Percentiles rank a stretch among this genome's conserved stretches.
These are phyloP conservation scores for Scaptomyza caliginosa DNA, from an alignment of 2,888 invertebrate genomes.

Conservation along the genomic window DNA sequence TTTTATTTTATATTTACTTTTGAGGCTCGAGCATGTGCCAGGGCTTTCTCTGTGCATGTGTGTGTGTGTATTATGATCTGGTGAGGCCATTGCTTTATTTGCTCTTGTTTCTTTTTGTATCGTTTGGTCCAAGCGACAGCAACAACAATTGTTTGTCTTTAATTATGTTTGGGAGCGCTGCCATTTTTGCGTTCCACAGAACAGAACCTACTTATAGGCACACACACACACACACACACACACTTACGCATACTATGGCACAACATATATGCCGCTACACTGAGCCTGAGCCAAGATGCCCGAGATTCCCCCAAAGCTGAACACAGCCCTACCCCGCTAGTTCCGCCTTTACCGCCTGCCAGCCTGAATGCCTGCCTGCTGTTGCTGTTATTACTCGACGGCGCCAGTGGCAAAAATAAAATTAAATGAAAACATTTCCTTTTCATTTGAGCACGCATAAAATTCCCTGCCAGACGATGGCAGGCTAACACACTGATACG, in stretches of 20 bases:
- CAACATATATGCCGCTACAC: conserved; percentile 15
- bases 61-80: conserved; percentile 21
- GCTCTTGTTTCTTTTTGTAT: conserved; percentile 55
- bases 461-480: conserved; percentile 41
- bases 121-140: conserved; percentile 32
- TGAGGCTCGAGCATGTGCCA: conserved; percentile 13
- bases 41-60: conserved; percentile 6
- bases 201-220: conserved; percentile 65
- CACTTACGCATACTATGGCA: background rate
- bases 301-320: conserved; percentile 19
- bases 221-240: conserved; percentile 7
- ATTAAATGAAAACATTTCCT: conserved; percentile 81
- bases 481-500: conserved; percentile 43
- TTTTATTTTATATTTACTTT: conserved; percentile 51
- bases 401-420: conserved; percentile 77
- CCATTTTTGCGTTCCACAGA: conserved; percentile 59
- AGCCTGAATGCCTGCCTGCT: conserved; percentile 6
- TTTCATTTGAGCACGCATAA: conserved; percentile 78
- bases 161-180: conserved; percentile 75
- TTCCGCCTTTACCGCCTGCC: background rate
- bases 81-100: conserved; percentile 61
- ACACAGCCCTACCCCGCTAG: background rate
- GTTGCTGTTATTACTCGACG: conserved; percentile 67
- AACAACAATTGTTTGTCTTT: conserved; percentile 75
- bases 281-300: conserved; percentile 33